Base-by-base conservation (phyloP, 2,797 vertebrate species). In the Pseudotriccus pelzelni region DNA sequence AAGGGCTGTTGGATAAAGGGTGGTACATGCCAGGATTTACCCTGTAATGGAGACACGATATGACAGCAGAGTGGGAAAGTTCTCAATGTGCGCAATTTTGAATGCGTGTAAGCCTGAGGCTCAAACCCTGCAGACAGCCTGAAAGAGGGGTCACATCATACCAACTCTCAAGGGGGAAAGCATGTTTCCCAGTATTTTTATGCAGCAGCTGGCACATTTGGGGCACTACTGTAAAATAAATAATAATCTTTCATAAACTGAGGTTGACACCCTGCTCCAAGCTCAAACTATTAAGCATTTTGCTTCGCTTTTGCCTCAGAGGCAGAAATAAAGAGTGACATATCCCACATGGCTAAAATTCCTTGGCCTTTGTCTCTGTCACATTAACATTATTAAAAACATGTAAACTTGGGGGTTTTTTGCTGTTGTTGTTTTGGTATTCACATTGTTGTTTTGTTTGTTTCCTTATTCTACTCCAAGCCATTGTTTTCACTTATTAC, bases 401-500 rank as follows among this genome's bases (percentile, higher is more conserved):
- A 94, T 78, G 36, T 70, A 90, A 96, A 93, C 84, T 94, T 69
- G 56, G n/a, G 32, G 32, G 0, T 43, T 66, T 82, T 82, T 77
- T 81, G 43, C 53, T 94, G 91, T 49, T 94, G 91, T 91, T 95
- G 94, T 96, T 94, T 90, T 88, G 77, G 47, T 81, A 63, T 92
- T 94, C 63, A 4, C 70, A 94, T 96, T 97, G 85, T 92, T 93
- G 89, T 96, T 96, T 97, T 93, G 87, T 94, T 96, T 95, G 78
- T 94, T 90, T 92, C 94, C 80, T 94, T 93, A 87, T 93, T 96
- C 86, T 79, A 49, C 74, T 95, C 92, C 89, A 95, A 39, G 49
- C 77, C 87, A 97, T 97, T 97, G 96, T 97, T 96, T 97, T 96
- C 94, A 96, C 90, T 96, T 96, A 95, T 94, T 96, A 92, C 88